Percentiles rank a stretch among this genome's conserved stretches.
Conservation (phyloP, 2,888 invertebrate genomes). For the Gymnoscelis rufifasciata region DNA sequence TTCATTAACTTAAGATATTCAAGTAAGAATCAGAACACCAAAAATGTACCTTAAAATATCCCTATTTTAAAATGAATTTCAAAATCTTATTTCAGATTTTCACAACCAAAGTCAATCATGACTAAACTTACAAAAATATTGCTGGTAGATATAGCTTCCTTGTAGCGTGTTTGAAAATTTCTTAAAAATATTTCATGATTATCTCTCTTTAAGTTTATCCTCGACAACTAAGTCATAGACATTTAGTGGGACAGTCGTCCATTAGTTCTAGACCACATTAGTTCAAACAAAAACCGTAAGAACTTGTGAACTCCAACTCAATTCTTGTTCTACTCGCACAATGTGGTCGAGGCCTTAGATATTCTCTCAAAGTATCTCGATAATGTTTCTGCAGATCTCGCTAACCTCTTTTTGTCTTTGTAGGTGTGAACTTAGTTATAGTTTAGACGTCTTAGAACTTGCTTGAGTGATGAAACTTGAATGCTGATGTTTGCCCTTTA, state of each 20-base stretch:
- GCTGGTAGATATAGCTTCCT: constrained; percentile 39
- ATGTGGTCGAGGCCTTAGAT: constrained; percentile 18
- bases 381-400: constrained; percentile 69
- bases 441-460: constrained; percentile 33
- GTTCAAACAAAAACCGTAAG: not conserved
- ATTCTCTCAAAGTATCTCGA: constrained; percentile 46
- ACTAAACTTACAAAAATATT: not conserved
- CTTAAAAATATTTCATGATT: constrained; percentile 54
- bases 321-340: not conserved
- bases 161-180: constrained; percentile 44
- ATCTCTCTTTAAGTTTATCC: constrained; percentile 55
- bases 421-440: constrained; percentile 50
- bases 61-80: not conserved
- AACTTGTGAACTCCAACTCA: not conserved
- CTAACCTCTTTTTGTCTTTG: constrained; percentile 53
- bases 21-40: no score
- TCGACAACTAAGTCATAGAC: constrained; percentile 71
- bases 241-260: constrained; percentile 50
- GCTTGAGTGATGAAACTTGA: constrained; percentile 16
- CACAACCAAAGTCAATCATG: not conserved
- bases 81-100: no score
- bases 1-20: no score
- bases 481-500: constrained; percentile 23
- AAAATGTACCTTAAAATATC: not conserved
- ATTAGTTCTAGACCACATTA: constrained; percentile 19